These are phyloP conservation scores for Sinella curviseta DNA, from an alignment of 1,140 invertebrate genomes.

Conservation along the genomic window DNA sequence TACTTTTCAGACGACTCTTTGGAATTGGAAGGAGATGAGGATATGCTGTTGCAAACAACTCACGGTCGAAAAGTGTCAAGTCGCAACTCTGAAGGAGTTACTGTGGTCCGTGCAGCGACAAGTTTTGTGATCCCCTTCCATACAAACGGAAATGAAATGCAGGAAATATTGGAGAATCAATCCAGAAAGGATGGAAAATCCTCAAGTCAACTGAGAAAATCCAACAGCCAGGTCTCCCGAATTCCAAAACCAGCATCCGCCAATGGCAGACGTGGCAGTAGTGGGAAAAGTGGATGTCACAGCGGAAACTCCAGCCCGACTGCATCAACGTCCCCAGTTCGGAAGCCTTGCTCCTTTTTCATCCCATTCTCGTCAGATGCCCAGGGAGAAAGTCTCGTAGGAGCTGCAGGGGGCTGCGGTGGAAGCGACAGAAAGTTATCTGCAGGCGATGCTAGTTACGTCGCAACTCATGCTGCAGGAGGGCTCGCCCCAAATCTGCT, in stretches of 20 bases:
- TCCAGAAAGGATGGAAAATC: background rate
- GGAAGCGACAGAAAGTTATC: background rate
- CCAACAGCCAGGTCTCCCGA: slow-evolving; percentile 20
- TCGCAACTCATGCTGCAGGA: background rate
- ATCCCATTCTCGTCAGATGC: slow-evolving; percentile 29
- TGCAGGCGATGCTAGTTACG: background rate
- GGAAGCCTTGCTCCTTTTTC: slow-evolving; percentile 47
- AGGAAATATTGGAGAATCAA: background rate
- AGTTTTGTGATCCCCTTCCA: slow-evolving; percentile 10
- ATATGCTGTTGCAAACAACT: background rate
- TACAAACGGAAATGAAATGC: background rate
- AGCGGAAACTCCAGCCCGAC: background rate
- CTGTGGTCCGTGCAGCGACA: background rate
- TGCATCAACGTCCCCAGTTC: slow-evolving; percentile 1
- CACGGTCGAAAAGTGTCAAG: background rate
- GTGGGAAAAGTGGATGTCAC: background rate
- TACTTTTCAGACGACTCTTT: slow-evolving; percentile 48
- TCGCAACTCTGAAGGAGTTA: background rate
- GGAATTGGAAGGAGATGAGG: slow-evolving; percentile 23
- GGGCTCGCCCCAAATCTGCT: background rate
- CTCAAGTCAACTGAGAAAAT: background rate
- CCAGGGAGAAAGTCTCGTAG: too few relatives aligned
- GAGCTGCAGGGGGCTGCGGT: background rate
- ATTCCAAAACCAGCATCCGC: slow-evolving; percentile 3
- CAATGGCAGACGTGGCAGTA: background rate